Conservation (phyloP, 1,140 invertebrate species). For the Papilio aristodemus region DNA sequence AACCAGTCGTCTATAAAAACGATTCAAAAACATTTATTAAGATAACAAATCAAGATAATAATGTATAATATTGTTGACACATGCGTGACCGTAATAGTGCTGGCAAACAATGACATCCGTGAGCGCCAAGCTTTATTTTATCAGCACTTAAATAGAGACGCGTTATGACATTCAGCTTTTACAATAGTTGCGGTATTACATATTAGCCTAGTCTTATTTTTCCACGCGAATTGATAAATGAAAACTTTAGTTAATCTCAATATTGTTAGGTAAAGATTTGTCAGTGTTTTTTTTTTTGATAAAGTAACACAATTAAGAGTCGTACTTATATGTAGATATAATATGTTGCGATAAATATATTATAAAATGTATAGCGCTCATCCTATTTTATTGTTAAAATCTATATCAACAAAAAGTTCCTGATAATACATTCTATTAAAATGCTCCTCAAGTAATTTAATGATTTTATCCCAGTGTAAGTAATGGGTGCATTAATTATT, state of each 20-base stretch:
- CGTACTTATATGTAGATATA: no score
- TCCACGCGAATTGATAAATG: no score
- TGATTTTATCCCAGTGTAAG: neutral
- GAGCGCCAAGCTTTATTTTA: conserved; percentile 34
- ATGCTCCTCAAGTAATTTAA: neutral
- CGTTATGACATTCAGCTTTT: neutral
- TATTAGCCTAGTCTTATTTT: neutral
- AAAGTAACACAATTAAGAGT: no score
- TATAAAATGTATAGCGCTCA: no score
- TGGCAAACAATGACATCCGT: conserved; percentile 34
- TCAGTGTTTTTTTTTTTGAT: no score
- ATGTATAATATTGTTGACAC: conserved; percentile 18
- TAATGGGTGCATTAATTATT: conserved; percentile 9
- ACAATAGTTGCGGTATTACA: neutral
- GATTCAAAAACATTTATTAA: conserved; percentile 25
- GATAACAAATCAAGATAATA: conserved; percentile 26
- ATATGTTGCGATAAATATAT: no score
- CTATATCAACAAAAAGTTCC: no score
- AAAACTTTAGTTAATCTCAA: no score
- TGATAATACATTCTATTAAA: neutral
- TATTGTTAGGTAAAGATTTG: no score
- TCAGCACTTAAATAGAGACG: conserved; percentile 36
- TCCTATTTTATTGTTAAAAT: no score
- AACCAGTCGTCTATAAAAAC: neutral
- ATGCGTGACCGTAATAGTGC: conserved; percentile 32